Conservation (phyloP, 2,797 vertebrate genomes). For the Karalla daura region DNA sequence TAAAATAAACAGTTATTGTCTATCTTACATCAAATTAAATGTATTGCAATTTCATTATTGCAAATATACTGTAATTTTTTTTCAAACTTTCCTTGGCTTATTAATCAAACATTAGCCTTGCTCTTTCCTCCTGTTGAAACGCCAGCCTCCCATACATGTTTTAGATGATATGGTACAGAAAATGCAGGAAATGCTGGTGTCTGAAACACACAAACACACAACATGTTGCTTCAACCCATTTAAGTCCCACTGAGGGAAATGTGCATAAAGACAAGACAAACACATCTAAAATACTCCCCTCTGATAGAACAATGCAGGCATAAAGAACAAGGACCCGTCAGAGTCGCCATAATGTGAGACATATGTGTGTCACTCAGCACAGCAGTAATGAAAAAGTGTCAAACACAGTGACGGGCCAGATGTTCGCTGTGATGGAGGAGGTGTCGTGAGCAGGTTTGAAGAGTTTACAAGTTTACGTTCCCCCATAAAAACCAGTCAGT, state of each 20-base stretch:
- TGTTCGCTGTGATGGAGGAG: not conserved
- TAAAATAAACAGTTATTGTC: not conserved
- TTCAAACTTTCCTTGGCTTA: too few species aligned
- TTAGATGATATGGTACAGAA: too few species aligned
- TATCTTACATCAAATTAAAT: not conserved
- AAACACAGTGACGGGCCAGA: not conserved
- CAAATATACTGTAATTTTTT: not conserved
- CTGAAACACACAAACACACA: too few species aligned
- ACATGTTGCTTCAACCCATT: too few species aligned
- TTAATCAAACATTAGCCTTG: too few species aligned
- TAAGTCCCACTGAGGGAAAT: not conserved
- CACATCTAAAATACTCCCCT: not conserved
- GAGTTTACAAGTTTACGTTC: not conserved
- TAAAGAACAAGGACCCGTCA: not conserved
- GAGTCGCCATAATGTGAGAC: not conserved
- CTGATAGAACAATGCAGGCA: not conserved
- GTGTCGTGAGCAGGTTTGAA: not conserved
- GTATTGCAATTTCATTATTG: not conserved
- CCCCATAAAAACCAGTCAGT: not conserved
- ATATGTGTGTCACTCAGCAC: too few species aligned
- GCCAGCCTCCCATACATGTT: too few species aligned
- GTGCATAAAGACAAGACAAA: not conserved
- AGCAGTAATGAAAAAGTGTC: not conserved
- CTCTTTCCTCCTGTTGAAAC: too few species aligned
- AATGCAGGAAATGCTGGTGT: too few species aligned